Base-by-base conservation (phyloP, 1,140 invertebrate genomes). In the Dysdera silvatica region DNA sequence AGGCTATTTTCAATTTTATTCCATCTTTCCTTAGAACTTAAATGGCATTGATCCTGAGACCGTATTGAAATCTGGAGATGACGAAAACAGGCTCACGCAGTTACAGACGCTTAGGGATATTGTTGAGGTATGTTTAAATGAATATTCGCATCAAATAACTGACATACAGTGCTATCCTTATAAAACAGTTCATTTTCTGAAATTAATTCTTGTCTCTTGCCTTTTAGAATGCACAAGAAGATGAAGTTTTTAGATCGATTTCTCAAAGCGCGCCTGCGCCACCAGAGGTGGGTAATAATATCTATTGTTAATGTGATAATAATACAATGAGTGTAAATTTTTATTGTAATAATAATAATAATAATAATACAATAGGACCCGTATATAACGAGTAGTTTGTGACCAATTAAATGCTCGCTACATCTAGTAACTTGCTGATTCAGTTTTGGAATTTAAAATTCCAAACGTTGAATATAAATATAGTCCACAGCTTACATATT, bases 71-170 rank as follows among this genome's bases (percentile, higher is more conserved):
- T 54, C 31, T 5, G 62, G 69, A 35, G 47, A 55, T 4, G 68
- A 70, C 24, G 68, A 71, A 64, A 57, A 63, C 32, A 54, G 70
- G 4, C 48, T 68, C 14, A 59, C 61, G 16, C 69, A 70, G 31
- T 24, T 71, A 2, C 68, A 71, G 40, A 71, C 70, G 1, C 33
- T 71, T 0, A 64, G 48, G 43, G 70, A 71, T 52, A 68, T 71
- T 29, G 60, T 69, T 0, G 58, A 71, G 32, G 70, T 66, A 54
- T 55, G 35, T 52, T 20, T 5, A 18, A 45, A 45, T n/a, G n/a
- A n/a, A n/a, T 6, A 45, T 18, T 45, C 23, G 16, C 18, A 45
- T 45, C 23, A 14, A 18, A 45, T 7, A 10, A 37, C 35, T 8
- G 8, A 7, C 24, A 35, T 31, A n/a, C 33, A 51, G 33, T 31